These are phyloP conservation scores for Alligator sinensis DNA, from an alignment of 2,113 vertebrate species.

Conservation along the genomic window DNA sequence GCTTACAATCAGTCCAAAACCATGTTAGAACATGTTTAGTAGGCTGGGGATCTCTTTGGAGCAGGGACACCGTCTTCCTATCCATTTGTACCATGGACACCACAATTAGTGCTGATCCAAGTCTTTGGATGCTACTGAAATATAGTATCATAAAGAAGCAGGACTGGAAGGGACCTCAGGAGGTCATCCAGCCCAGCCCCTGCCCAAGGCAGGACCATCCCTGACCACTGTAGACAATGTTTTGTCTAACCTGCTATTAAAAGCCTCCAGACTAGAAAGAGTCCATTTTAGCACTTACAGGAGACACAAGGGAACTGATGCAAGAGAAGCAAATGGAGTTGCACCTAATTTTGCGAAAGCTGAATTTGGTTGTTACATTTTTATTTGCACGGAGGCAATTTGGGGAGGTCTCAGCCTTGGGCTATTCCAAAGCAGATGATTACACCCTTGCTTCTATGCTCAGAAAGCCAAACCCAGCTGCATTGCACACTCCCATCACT, in stretches of 20 bases:
- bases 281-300: no score
- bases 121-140: background rate
- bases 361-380: background rate
- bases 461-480: fast-evolving
- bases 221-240: no score
- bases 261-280: no score
- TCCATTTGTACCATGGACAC: background rate
- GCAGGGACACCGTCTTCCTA: background rate
- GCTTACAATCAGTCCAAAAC: background rate
- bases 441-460: background rate
- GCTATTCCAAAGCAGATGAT: background rate
- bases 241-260: no score
- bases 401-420: background rate
- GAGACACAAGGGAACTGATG: background rate
- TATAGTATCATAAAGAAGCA: background rate
- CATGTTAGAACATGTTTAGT: background rate
- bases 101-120: fast-evolving
- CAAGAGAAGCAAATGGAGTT: background rate
- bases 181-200: background rate
- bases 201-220: background rate
- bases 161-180: no score
- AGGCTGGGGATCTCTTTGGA: background rate
- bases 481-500: background rate
- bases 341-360: background rate
- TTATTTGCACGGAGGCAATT: fast-evolving